Evolutionary conservation across 1,140 invertebrate genomes (phyloP).

Genomic region (Vanessa tameamea): DNA sequence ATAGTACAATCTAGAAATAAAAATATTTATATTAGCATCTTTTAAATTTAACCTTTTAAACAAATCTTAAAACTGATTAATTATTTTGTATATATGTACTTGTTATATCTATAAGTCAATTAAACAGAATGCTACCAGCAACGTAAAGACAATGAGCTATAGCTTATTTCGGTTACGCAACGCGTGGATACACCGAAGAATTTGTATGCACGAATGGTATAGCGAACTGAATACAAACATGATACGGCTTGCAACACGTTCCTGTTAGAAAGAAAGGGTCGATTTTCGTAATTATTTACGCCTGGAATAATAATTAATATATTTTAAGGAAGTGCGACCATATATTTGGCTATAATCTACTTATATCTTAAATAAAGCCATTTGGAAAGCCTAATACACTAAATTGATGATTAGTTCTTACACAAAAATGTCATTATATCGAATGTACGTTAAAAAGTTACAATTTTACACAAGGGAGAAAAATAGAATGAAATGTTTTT

Average conservation of each 20-base stretch:
- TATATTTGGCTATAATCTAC: too few species aligned
- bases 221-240: conserved; percentile 45
- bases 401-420: too few species aligned
- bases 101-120: not conserved
- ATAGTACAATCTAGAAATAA: conserved; percentile 76
- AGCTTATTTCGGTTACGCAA: conserved; percentile 31
- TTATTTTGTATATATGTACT: too few species aligned
- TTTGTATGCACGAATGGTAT: conserved; percentile 48
- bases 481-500: too few species aligned
- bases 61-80: not conserved
- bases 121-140: conserved; percentile 4
- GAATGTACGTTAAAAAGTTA: too few species aligned
- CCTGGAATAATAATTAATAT: conserved; percentile 39
- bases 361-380: too few species aligned
- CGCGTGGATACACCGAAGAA: conserved; percentile 30
- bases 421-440: not conserved
- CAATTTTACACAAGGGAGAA: too few species aligned
- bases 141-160: conserved; percentile 35
- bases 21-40: not conserved
- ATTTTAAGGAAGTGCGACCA: conserved; percentile 9
- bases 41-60: not conserved
- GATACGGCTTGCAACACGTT: conserved; percentile 45
- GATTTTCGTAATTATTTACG: conserved; percentile 46
- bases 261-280: conserved; percentile 49
- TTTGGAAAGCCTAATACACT: too few species aligned